Conservation (phyloP, 2,888 invertebrate species). For the Parnassius smintheus region DNA sequence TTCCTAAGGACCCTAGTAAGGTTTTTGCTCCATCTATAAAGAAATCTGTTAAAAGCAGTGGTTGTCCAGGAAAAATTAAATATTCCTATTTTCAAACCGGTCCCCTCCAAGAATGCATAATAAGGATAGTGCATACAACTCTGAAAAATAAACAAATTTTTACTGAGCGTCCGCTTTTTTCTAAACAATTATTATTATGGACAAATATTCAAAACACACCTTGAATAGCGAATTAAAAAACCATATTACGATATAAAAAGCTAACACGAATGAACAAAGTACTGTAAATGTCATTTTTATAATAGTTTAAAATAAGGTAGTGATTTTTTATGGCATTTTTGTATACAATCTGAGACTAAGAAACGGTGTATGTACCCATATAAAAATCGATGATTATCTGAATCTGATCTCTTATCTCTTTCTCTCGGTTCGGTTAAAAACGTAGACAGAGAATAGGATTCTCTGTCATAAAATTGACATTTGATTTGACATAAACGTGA, state of each 20-base stretch:
- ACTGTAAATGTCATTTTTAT: conserved; percentile 83
- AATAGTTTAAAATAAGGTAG: not conserved
- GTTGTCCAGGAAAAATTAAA: conserved; percentile 90
- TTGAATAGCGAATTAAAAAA: conserved; percentile 93
- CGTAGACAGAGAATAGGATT: too few species aligned
- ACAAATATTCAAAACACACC: conserved; percentile 66
- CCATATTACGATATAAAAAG: conserved; percentile 85
- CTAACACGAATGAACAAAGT: conserved; percentile 81
- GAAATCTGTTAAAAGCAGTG: conserved; percentile 87
- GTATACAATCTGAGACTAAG: too few species aligned
- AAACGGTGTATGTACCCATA: too few species aligned
- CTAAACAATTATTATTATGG: too few species aligned
- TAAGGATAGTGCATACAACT: conserved; percentile 93
- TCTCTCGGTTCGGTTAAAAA: too few species aligned
- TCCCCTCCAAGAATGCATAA: conserved; percentile 87
- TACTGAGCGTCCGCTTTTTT: too few species aligned
- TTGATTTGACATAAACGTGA: too few species aligned
- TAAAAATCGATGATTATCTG: too few species aligned
- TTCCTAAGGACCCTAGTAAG: conserved; percentile 81
- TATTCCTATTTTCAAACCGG: conserved; percentile 87
- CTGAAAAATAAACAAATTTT: conserved; percentile 71
- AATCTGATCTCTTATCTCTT: too few species aligned
- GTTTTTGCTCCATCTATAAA: conserved; percentile 87
- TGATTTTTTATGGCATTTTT: too few species aligned
- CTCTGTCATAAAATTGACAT: too few species aligned